Percentiles rank a stretch among this genome's conserved stretches.
These are phyloP conservation scores for Galbula dea DNA, from an alignment of 2,113 vertebrate species.

Conservation along the genomic window DNA sequence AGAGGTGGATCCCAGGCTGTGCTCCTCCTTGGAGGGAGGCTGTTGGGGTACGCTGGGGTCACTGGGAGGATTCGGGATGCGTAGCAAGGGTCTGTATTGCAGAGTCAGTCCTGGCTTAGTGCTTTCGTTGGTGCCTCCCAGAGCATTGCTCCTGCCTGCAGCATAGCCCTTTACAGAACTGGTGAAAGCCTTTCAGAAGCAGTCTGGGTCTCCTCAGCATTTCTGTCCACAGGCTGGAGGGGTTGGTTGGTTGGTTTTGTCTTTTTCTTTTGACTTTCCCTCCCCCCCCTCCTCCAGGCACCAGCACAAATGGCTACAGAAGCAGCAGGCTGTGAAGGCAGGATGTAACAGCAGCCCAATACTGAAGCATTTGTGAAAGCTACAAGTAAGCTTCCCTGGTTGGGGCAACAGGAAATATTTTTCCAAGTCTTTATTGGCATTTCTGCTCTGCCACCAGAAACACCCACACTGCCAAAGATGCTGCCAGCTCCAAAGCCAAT, in stretches of 20 bases:
- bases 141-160: background rate
- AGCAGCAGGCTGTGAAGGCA: background rate
- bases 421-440: background rate
- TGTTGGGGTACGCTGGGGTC: background rate
- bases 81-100: background rate
- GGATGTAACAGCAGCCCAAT: background rate
- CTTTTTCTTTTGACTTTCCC: background rate
- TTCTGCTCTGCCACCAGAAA: background rate
- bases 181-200: background rate
- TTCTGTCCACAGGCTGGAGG: background rate
- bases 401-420: background rate
- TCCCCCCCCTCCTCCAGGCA: background rate
- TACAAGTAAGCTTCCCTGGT: background rate
- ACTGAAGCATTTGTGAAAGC: conserved; percentile 11
- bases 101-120: background rate
- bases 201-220: background rate
- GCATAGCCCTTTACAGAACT: background rate
- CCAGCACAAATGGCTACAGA: background rate
- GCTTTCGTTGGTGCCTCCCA: background rate
- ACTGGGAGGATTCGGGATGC: background rate
- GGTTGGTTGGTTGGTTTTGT: background rate
- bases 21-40: background rate
- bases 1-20: no score
- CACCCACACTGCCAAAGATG: background rate
- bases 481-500: background rate